phyloP scores from a whole-genome alignment of 2,888 invertebrate genomes.

The Alcis repandata region DNA sequence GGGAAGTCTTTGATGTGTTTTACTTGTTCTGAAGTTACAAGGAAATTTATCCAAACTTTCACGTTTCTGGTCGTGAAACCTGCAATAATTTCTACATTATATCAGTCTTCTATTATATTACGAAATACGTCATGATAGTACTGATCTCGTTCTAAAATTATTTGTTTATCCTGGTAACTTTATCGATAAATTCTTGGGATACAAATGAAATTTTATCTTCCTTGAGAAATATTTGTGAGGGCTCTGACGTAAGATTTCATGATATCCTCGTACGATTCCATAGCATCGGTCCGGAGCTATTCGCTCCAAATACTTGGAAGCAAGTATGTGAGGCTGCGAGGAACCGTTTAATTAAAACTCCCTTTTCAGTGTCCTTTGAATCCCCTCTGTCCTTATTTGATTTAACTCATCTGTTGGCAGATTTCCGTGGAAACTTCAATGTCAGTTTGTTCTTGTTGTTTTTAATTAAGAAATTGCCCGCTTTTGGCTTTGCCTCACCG shows the following conservation, averaged over 20 bases:
- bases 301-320: slow-evolving; percentile 26
- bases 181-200: slow-evolving; percentile 9
- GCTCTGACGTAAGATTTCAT: slow-evolving; percentile 14
- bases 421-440: slow-evolving; percentile 12
- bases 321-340: slow-evolving; percentile 33
- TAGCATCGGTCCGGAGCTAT: slow-evolving; percentile 3
- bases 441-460: not conserved
- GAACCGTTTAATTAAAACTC: slow-evolving; percentile 44
- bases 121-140: not conserved
- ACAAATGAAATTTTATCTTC: not conserved
- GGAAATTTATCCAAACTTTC: not conserved
- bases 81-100: not conserved
- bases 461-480: not conserved
- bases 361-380: slow-evolving; percentile 26
- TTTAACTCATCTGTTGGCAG: slow-evolving; percentile 15
- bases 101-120: not conserved
- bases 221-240: slow-evolving; percentile 4
- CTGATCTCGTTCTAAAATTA: not conserved
- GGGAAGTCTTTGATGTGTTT: slow-evolving; percentile 20
- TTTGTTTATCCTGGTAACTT: slow-evolving; percentile 8
- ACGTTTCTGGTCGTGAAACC: not conserved
- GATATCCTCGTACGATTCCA: slow-evolving; percentile 4
- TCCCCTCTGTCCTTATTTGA: slow-evolving; percentile 23
- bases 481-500: no score
- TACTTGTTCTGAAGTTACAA: slow-evolving; percentile 4